Evolutionary conservation across 2,113 vertebrate species (phyloP).

Genomic region (Apistogramma diplotaenia): DNA sequence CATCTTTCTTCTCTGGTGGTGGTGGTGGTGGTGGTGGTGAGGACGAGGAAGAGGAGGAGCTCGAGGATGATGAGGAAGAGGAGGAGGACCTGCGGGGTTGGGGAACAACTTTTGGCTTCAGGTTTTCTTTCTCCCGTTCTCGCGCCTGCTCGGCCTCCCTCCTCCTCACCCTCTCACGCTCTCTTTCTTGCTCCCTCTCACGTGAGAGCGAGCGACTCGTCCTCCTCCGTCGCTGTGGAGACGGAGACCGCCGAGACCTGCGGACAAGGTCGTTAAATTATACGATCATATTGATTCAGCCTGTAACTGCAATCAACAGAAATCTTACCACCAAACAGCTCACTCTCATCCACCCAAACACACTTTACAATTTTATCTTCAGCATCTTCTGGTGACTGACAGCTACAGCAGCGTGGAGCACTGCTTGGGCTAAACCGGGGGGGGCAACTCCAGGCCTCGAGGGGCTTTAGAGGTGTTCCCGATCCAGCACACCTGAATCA

Average conservation of each 20-base stretch:
- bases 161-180: slow-evolving; percentile 27
- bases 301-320: too few species aligned
- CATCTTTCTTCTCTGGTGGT: slow-evolving; percentile 20
- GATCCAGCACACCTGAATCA: too few species aligned
- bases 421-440: too few species aligned
- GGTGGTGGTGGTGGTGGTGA: slow-evolving; percentile 40
- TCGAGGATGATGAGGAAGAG: slow-evolving; percentile 64
- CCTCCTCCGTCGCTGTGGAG: slow-evolving; percentile 51
- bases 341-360: too few species aligned
- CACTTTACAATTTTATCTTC: too few species aligned
- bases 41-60: slow-evolving; percentile 64
- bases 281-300: too few species aligned
- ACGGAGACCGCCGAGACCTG: slow-evolving; percentile 67
- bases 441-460: too few species aligned
- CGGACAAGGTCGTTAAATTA: not conserved
- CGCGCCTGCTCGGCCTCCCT: slow-evolving; percentile 39
- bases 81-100: slow-evolving; percentile 59
- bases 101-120: slow-evolving; percentile 29
- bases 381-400: too few species aligned
- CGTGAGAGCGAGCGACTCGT: slow-evolving; percentile 70
- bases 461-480: too few species aligned
- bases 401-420: too few species aligned
- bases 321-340: too few species aligned
- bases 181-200: slow-evolving; percentile 46
- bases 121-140: slow-evolving; percentile 16